Evolutionary conservation across 2,888 invertebrate genomes (phyloP).

Genomic region (Zaprionus obscuricornis): DNA sequence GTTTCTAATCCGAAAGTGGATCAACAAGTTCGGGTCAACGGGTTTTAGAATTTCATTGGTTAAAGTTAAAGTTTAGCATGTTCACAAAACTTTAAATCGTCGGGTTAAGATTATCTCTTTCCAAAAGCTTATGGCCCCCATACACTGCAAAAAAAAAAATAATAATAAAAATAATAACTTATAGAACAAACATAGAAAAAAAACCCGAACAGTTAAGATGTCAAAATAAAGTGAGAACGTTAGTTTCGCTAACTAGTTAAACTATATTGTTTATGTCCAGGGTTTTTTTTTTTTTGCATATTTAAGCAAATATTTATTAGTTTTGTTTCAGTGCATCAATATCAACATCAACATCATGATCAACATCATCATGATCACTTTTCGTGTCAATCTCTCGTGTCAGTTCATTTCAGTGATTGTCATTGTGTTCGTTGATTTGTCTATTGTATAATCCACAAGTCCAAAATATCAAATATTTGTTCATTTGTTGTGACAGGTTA

Average conservation of each 20-base stretch:
- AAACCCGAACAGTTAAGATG: not conserved
- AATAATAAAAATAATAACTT: not conserved
- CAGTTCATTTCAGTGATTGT: slow-evolving; percentile 7
- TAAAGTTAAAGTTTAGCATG: slow-evolving; percentile 2
- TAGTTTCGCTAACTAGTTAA: no score
- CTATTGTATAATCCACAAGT: slow-evolving; percentile 46
- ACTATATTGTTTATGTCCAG: no score
- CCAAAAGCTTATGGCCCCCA: no score
- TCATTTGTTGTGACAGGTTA: slow-evolving; percentile 54
- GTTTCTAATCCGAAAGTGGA: slow-evolving; percentile 37
- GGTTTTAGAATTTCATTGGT: slow-evolving; percentile 45
- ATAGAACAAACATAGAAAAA: not conserved
- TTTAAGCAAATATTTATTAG: not conserved
- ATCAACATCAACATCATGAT: no score
- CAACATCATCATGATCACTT: no score
- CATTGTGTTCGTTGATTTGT: slow-evolving; percentile 37
- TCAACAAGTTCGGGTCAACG: slow-evolving; percentile 55
- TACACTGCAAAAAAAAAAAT: slow-evolving; percentile 20
- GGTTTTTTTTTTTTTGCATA: no score
- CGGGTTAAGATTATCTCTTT: slow-evolving; percentile 16
- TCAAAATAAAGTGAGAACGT: no score
- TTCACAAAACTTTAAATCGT: no score
- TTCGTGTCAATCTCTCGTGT: slow-evolving; percentile 7
- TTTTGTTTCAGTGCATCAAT: slow-evolving; percentile 33
- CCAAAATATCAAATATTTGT: slow-evolving; percentile 47